Evolutionary conservation across 2,888 invertebrate species (phyloP).

Genomic region (Muscina levida): DNA sequence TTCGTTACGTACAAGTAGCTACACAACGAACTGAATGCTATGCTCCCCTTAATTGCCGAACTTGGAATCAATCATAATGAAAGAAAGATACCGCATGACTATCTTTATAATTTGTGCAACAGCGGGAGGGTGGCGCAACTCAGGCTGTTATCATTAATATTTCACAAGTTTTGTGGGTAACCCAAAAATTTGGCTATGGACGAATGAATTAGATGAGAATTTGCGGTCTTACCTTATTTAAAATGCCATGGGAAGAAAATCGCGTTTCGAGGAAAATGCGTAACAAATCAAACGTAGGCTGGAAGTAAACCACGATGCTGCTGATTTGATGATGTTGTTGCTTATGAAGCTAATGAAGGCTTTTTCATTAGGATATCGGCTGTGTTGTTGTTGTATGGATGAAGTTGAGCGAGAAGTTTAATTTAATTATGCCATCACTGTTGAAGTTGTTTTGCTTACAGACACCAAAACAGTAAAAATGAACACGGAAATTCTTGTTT

Average conservation of each 20-base stretch:
- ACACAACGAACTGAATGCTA: neutral
- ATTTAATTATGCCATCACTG: neutral
- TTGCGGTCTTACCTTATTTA: slow-evolving; percentile 7
- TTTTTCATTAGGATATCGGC: too few species aligned
- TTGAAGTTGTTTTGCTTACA: neutral
- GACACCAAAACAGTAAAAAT: too few species aligned
- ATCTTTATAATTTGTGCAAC: neutral
- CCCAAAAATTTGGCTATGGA: neutral
- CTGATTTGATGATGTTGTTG: neutral
- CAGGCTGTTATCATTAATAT: neutral
- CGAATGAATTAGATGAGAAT: too few species aligned
- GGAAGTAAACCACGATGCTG: neutral
- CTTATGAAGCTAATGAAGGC: too few species aligned
- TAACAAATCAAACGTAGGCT: slow-evolving; percentile 7
- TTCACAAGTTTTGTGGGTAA: neutral
- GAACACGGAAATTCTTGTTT: too few species aligned
- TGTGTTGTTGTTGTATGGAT: neutral
- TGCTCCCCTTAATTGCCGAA: too few species aligned
- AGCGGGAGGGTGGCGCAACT: neutral
- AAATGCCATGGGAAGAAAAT: slow-evolving; percentile 25
- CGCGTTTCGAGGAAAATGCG: neutral
- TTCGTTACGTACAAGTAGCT: neutral
- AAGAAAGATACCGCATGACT: neutral
- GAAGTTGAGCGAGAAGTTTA: too few species aligned
- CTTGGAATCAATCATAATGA: neutral